Conservation (phyloP, 2,113 vertebrate genomes). For the Clarias magur region DNA sequence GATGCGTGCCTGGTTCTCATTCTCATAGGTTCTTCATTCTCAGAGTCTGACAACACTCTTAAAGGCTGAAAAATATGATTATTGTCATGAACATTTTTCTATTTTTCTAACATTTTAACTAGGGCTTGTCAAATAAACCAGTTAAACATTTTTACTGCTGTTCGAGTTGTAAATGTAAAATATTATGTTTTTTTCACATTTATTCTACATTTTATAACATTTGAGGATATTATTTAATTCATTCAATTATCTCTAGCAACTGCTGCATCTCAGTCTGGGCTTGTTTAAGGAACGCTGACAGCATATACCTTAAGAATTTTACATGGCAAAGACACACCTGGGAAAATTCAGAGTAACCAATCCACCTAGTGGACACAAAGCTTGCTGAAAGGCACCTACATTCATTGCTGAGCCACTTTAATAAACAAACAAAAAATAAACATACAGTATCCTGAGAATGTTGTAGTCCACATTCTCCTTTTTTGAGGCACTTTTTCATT, state of each 20-base stretch:
- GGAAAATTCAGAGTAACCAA: background rate
- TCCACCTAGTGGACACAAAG: background rate
- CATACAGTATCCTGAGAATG: constrained; percentile 59
- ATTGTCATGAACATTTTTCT: background rate
- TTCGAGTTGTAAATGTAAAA: background rate
- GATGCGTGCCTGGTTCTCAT: constrained; percentile 82
- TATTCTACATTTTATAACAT: background rate
- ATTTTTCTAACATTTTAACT: background rate
- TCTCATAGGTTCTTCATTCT: constrained; percentile 90
- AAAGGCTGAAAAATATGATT: constrained; percentile 43
- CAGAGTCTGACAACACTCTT: constrained; percentile 85
- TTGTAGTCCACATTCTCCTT: constrained; percentile 54
- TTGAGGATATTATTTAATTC: background rate
- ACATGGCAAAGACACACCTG: background rate
- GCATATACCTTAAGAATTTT: background rate
- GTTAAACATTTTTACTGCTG: background rate
- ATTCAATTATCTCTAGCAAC: background rate
- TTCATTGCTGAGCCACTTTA: background rate
- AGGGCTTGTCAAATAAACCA: background rate
- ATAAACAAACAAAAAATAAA: background rate
- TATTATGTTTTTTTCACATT: background rate
- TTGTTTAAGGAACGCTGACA: background rate
- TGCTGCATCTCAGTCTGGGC: background rate
- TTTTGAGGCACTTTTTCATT: constrained; percentile 57
- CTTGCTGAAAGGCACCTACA: background rate